Evolutionary conservation across 2,888 invertebrate genomes (phyloP).

Genomic region (Acanthosepion esculentum): DNA sequence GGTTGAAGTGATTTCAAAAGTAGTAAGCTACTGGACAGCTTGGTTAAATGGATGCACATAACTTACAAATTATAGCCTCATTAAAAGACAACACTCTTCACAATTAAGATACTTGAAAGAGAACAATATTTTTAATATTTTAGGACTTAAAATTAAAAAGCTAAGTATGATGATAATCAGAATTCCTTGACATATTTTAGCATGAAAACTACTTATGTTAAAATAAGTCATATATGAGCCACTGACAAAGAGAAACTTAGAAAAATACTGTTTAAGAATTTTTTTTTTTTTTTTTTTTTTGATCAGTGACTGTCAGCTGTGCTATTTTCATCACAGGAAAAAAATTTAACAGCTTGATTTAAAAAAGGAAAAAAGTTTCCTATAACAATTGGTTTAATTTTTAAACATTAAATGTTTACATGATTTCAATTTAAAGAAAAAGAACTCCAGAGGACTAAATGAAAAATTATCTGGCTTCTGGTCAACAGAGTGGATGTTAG

Average conservation of each 20-base stretch:
- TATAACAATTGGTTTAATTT: neutral
- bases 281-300: neutral
- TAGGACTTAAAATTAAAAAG: neutral
- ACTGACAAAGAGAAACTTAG: neutral
- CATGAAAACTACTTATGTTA: neutral
- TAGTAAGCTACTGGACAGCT: neutral
- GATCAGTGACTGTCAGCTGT: neutral
- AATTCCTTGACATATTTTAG: neutral
- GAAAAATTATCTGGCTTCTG: neutral
- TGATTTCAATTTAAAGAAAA: neutral
- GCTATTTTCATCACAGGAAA: neutral
- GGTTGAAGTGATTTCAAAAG: neutral
- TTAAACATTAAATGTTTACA: neutral
- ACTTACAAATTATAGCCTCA: neutral
- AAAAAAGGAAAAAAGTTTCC: neutral
- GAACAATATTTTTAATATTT: neutral
- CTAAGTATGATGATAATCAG: neutral
- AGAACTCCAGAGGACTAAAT: neutral
- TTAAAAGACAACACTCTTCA: neutral
- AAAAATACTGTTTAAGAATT: no score
- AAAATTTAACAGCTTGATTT: neutral
- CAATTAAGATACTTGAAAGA: neutral
- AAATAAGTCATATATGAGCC: neutral
- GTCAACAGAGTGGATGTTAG: neutral
- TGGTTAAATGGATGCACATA: neutral